Percentiles rank a stretch among this genome's conserved stretches.
These are phyloP conservation scores for Camponotus fellah DNA, from an alignment of 2,888 invertebrate genomes.

Conservation along the genomic window DNA sequence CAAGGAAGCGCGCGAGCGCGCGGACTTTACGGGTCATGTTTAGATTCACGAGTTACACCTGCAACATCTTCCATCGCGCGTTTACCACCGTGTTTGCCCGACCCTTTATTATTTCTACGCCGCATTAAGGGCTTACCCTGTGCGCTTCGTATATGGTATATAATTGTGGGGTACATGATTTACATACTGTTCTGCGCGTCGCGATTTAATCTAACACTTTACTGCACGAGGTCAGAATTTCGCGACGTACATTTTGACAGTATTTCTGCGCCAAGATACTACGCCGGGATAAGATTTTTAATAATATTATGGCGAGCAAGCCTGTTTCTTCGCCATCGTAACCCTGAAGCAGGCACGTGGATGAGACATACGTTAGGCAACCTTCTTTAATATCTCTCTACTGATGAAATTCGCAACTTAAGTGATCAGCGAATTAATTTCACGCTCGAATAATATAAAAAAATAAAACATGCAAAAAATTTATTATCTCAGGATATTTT, in stretches of 20 bases:
- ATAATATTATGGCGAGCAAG: not conserved
- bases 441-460: not conserved
- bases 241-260: constrained; percentile 32
- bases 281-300: constrained; percentile 12
- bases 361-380: not conserved
- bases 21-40: constrained; percentile 53
- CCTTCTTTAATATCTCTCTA: not conserved
- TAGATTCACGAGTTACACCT: constrained; percentile 56
- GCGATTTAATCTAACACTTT: constrained; percentile 56
- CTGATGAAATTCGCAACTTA: not conserved
- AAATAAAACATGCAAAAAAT: constrained; percentile 2
- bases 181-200: constrained; percentile 53
- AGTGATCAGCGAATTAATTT: not conserved
- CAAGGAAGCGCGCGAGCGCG: constrained; percentile 48
- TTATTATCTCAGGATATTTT: constrained; percentile 22
- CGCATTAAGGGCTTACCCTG: constrained; percentile 51
- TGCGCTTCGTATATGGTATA: constrained; percentile 42
- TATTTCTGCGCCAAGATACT: constrained; percentile 16
- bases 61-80: constrained; percentile 52
- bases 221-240: constrained; percentile 39
- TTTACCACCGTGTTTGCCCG: constrained; percentile 36
- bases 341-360: not conserved
- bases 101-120: constrained; percentile 56
- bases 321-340: not conserved
- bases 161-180: constrained; percentile 49